A percentile compares a stretch with the other conserved stretches of the same genome.
These are phyloP conservation scores for Amphibalanus amphitrite DNA, from an alignment of 1,140 invertebrate species.

Conservation along the genomic window DNA sequence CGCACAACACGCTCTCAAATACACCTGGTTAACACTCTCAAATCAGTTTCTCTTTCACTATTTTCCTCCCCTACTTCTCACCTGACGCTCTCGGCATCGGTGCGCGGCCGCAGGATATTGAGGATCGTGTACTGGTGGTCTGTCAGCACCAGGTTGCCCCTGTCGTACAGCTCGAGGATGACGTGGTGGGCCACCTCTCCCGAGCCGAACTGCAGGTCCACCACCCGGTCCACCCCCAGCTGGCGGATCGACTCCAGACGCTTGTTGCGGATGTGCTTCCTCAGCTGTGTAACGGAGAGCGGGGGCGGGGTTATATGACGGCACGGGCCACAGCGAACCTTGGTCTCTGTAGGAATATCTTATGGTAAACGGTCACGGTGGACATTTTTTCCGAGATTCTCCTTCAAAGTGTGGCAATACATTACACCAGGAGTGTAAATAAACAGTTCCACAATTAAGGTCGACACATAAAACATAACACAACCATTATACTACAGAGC, in stretches of 20 bases:
- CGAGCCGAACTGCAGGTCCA: conserved; percentile 85
- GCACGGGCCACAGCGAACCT: not conserved
- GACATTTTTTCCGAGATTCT: not conserved
- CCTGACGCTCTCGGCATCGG: conserved; percentile 78
- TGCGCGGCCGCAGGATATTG: conserved; percentile 81
- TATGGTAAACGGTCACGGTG: not conserved
- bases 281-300: too few relatives aligned
- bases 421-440: not conserved
- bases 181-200: conserved; percentile 90
- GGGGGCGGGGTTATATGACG: conserved; percentile 4
- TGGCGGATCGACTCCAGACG: conserved; percentile 70
- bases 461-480: not conserved
- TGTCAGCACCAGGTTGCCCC: conserved; percentile 89
- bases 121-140: conserved; percentile 82
- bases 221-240: conserved; percentile 69
- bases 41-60: not conserved
- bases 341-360: not conserved
- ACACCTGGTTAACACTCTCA: too few relatives aligned
- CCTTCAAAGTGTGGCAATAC: not conserved
- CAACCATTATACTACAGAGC: not conserved
- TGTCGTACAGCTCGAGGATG: conserved; percentile 90
- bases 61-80: too few relatives aligned
- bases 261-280: conserved; percentile 95
- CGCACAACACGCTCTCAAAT: too few relatives aligned
- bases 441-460: not conserved